Evolutionary conservation across 2,113 vertebrate species (phyloP), one percentile per base, ranked within the genome.

Genomic region (Sinocyclocheilus anophthalmus): DNA sequence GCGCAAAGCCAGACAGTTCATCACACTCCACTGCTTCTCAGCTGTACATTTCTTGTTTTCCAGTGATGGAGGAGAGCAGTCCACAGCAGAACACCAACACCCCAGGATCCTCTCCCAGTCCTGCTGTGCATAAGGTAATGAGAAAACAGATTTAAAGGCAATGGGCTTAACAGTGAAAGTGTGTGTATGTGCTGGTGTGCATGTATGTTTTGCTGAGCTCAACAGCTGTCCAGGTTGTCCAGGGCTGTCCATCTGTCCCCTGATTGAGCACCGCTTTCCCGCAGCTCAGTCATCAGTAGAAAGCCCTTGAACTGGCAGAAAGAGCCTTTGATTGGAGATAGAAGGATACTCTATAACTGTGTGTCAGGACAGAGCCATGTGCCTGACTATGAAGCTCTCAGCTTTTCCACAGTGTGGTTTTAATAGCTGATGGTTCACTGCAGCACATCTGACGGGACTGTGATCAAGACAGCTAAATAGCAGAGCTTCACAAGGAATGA

Each of bases 61-160:
- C 85, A 89, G 88, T 53, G 50, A 61, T 76, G 45, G 78, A 82
- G 70, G 63, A 77, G 37, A 53, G 37, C 55, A 22, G 8, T 42
- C 26, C 59, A 48, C 53, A 78, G 14, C 20, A n/a, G 14, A 1
- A 80, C 12, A 57, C 26, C 10, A 37, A 82, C 24, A 11, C 48
- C 12, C 72, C 26, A 3, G 20, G 24, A 2, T 22, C 16, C 7
- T 48, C 50, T 53, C 7, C 33, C 2, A 70, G 13, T 81, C 75
- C 61, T 45, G 81, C 4, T 76, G 39, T 42, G 30, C 11, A n/a
- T 57, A 86, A 81, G 88, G 88, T 89, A 89, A 82, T 20, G 9
- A 82, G 63, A 69, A 82, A 24, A 45, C 78, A 81, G 37, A 80
- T 26, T 81, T 20, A 12, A 16, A 37, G 37, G 20, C 39, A 81